Evolutionary conservation across 2,113 vertebrate species (phyloP), one percentile per base, ranked within the genome.

Genomic region (Mionectes macconnelli): DNA sequence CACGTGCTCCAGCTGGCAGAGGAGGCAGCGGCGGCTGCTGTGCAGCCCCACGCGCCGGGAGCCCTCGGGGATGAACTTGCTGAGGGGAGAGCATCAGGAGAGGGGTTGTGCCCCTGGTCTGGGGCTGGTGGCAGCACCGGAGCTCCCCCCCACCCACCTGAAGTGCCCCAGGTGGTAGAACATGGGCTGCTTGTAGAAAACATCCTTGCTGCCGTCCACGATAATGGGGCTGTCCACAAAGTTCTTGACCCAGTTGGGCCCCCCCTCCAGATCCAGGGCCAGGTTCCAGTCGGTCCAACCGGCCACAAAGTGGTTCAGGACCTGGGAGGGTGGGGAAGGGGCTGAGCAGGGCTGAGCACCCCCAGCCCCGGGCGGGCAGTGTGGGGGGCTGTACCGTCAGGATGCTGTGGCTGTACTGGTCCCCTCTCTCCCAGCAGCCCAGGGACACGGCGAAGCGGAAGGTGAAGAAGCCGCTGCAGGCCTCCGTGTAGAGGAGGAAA

Each of bases 241-340:
- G 96, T 99, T 99, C 80, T 99, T 98, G 5, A 98, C 98, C 99
- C 99, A 99, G 93, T 99, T 99, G 84, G 99, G 99, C 0, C 99
- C 99, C 15, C 99, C 99, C 37, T 97, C 93, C 21, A 92, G 93
- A 68, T 99, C 98, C 92, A 99, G 92, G 2, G 97, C 99, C 27
- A 99, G 93, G 96, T 99, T 99, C 99, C 99, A 99, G 97, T 99
- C 99, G 0, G 98, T 99, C 99, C 99, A 99, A 14, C 99, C 99
- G 0, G 95, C 92, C 60, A 99, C 98, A 3, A 98, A 97, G 93
- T 99, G 94, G 90, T 99, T 99, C 35, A 99, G 97, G 93, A 99
- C 99, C 99, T 99, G 84, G 44, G 13, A 11, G 72, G 19, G 63
- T 1, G 7, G 33, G 31, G 55, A 44, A 40, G 42, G 66, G 69